A percentile compares a stretch with the other conserved stretches of the same genome.
Evolutionary conservation across 2,113 vertebrate genomes (phyloP).

Genomic region (Notothenia coriiceps): DNA sequence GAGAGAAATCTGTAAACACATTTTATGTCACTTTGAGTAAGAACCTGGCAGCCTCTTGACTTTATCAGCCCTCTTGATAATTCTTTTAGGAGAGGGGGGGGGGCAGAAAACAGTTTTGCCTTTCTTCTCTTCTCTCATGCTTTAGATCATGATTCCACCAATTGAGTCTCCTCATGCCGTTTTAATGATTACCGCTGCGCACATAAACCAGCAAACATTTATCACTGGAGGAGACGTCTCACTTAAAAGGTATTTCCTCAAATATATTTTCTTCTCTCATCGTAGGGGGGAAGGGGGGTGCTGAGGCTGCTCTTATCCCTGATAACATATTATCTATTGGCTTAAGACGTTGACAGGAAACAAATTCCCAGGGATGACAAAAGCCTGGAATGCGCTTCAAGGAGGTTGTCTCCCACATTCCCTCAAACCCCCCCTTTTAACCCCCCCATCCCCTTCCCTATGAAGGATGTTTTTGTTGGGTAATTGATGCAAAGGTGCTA

Average conservation of each 20-base stretch:
- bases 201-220: conserved; percentile 57
- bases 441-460: conserved; percentile 59
- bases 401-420: conserved; percentile 78
- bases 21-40: conserved; percentile 50
- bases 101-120: background rate
- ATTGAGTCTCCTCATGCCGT: conserved; percentile 30
- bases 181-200: conserved; percentile 37
- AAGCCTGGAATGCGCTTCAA: conserved; percentile 79
- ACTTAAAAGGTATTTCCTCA: conserved; percentile 74
- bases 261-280: conserved; percentile 63
- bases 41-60: conserved; percentile 38
- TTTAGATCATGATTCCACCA: conserved; percentile 42
- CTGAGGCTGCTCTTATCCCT: conserved; percentile 55
- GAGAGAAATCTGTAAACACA: conserved; percentile 65
- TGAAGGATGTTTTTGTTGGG: conserved; percentile 79
- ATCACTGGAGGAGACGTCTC: conserved; percentile 54
- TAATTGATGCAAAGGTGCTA: conserved; percentile 83
- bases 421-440: conserved; percentile 44
- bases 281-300: background rate
- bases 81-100: conserved; percentile 8
- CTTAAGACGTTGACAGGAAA: conserved; percentile 81
- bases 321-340: conserved; percentile 79
- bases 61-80: conserved; percentile 34
- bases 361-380: conserved; percentile 81
- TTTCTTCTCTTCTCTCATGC: conserved; percentile 13